phyloP scores from a whole-genome alignment of 2,888 invertebrate species.

The Atrina japonica region DNA sequence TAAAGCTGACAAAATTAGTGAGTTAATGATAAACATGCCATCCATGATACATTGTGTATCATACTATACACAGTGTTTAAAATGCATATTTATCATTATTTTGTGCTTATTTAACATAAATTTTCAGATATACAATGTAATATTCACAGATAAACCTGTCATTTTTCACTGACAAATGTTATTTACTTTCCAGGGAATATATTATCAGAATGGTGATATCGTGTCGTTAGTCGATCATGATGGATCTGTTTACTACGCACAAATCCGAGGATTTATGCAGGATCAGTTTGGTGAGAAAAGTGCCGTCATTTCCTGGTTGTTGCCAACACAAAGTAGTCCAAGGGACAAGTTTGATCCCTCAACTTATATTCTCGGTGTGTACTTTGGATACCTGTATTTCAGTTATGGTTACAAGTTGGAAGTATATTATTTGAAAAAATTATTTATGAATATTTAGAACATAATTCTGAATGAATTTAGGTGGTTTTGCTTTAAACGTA shows the following conservation, averaged over 20 bases:
- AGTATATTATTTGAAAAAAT: too few relatives aligned
- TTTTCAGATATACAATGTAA: too few relatives aligned
- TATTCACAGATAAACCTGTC: too few relatives aligned
- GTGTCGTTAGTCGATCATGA: constrained; percentile 90
- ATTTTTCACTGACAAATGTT: too few relatives aligned
- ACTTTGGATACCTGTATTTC: neutral
- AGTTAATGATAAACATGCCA: too few relatives aligned
- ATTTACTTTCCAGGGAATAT: constrained; percentile 81
- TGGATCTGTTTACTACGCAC: constrained; percentile 89
- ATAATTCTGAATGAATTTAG: neutral
- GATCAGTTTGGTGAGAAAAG: constrained; percentile 97
- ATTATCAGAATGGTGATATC: constrained; percentile 94
- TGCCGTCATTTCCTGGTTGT: constrained; percentile 94
- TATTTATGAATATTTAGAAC: too few relatives aligned
- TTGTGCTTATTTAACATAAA: too few relatives aligned
- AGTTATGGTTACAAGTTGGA: neutral
- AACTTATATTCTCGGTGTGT: constrained; percentile 91
- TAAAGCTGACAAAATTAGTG: too few relatives aligned
- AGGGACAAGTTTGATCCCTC: constrained; percentile 91
- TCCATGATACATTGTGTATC: too few relatives aligned
- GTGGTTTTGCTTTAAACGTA: neutral
- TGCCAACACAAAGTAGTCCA: constrained; percentile 91
- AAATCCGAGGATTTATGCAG: constrained; percentile 92
- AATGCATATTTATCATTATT: too few relatives aligned
- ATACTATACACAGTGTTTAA: too few relatives aligned